Evolutionary conservation across 64 coral and sea anemone genomes (phyloP).

Genomic region (Porites australiensis): DNA sequence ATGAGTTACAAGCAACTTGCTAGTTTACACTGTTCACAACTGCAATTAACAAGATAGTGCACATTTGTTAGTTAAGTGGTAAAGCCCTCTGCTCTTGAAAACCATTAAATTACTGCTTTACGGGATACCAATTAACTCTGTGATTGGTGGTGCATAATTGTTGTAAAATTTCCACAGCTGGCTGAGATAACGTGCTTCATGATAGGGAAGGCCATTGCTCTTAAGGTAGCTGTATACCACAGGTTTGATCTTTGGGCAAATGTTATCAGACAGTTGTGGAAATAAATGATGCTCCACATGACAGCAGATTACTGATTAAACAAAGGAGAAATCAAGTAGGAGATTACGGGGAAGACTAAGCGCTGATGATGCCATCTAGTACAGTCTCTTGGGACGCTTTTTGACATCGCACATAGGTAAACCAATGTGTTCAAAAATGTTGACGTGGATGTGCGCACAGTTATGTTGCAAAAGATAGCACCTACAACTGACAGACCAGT

Average conservation of each 20-base stretch:
- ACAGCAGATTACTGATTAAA: slow-evolving; percentile 79
- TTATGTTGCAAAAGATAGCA: slow-evolving; percentile 68
- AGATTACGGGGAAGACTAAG: slow-evolving; percentile 82
- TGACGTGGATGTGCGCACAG: slow-evolving; percentile 91
- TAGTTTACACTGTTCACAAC: too few species aligned
- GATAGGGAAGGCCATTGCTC: slow-evolving; percentile 83
- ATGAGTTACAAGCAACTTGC: too few species aligned
- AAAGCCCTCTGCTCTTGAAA: too few species aligned
- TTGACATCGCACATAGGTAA: slow-evolving; percentile 88
- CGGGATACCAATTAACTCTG: slow-evolving; percentile 89
- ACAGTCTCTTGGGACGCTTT: slow-evolving; percentile 63
- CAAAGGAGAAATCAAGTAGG: slow-evolving; percentile 90
- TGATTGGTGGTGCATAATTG: slow-evolving; percentile 90
- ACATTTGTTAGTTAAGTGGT: too few species aligned
- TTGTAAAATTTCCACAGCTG: slow-evolving; percentile 85
- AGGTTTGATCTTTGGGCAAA: slow-evolving; percentile 95
- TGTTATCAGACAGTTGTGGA: slow-evolving; percentile 94
- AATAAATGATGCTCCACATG: slow-evolving; percentile 96
- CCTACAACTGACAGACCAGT: slow-evolving; percentile 70
- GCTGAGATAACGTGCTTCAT: slow-evolving; percentile 74
- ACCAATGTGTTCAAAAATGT: slow-evolving; percentile 96
- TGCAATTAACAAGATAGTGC: too few species aligned
- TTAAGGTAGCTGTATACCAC: slow-evolving; percentile 86
- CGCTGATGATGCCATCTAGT: slow-evolving; percentile 75
- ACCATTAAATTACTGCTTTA: too few species aligned